Evolutionary conservation across 2,113 vertebrate species (phyloP).

Genomic region (Solenodon paradoxus): DNA sequence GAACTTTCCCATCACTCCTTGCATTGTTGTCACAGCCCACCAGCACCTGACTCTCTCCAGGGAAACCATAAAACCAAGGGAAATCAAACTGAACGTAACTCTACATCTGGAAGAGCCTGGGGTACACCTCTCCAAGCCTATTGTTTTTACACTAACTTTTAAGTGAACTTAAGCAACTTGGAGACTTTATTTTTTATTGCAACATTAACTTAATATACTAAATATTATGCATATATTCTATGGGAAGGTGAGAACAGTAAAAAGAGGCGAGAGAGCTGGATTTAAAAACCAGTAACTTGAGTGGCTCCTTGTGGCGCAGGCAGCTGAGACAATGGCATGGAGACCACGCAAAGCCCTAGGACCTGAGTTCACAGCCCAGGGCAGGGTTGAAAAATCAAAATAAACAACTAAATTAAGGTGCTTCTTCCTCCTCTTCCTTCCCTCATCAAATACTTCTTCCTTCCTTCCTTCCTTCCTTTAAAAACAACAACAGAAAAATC

Average conservation of each 20-base stretch:
- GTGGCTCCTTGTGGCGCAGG: too few relatives aligned
- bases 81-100: conserved; percentile 45
- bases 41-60: not conserved
- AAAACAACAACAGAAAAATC: too few relatives aligned
- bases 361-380: too few relatives aligned
- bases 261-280: not conserved
- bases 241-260: conserved; percentile 23
- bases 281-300: conserved; percentile 13
- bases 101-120: not conserved
- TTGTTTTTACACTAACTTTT: conserved; percentile 45
- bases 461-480: too few relatives aligned
- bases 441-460: too few relatives aligned
- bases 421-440: too few relatives aligned
- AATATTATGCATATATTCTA: conserved; percentile 38
- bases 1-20: not conserved
- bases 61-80: not conserved
- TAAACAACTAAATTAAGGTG: too few relatives aligned
- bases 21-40: conserved; percentile 17
- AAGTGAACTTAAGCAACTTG: conserved; percentile 42
- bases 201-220: conserved; percentile 12
- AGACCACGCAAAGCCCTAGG: too few relatives aligned
- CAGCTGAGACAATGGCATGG: too few relatives aligned
- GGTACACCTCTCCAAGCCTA: not conserved
- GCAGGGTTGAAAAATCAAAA: too few relatives aligned
- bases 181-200: conserved; percentile 32